A percentile compares a stretch with the other conserved stretches of the same genome.
These are phyloP conservation scores for Pandemis cinnamomeana DNA, from an alignment of 2,888 invertebrate genomes.

Conservation along the genomic window DNA sequence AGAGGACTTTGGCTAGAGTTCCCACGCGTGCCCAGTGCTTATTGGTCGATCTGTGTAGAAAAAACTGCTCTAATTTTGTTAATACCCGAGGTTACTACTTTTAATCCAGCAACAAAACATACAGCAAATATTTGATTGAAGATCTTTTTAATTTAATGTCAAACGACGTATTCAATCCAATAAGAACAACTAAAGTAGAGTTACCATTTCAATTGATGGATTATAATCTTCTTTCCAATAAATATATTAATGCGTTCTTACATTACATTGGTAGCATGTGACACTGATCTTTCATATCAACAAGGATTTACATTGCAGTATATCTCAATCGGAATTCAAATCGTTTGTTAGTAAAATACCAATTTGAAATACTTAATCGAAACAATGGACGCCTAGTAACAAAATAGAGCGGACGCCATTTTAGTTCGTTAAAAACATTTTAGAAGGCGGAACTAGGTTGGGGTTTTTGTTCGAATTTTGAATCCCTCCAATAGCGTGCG, in stretches of 20 bases:
- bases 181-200: too few relatives aligned
- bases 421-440: conserved; percentile 81
- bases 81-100: too few relatives aligned
- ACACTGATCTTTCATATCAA: neutral
- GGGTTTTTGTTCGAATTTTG: conserved; percentile 82
- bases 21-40: too few relatives aligned
- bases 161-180: too few relatives aligned
- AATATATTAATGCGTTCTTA: neutral
- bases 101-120: too few relatives aligned
- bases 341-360: conserved; percentile 47
- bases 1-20: too few relatives aligned
- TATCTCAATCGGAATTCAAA: neutral
- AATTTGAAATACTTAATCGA: conserved; percentile 54
- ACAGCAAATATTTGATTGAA: too few relatives aligned
- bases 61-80: too few relatives aligned
- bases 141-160: too few relatives aligned
- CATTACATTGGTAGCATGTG: neutral
- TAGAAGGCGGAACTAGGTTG: conserved; percentile 84
- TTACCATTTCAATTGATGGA: too few relatives aligned
- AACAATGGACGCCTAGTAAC: conserved; percentile 64
- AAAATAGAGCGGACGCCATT: conserved; percentile 79
- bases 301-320: neutral
- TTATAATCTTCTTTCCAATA: neutral
- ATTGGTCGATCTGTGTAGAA: too few relatives aligned
- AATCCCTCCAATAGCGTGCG: conserved; percentile 80